Evolutionary conservation across 2,888 invertebrate species (phyloP), one percentile per base, ranked within the genome.

Genomic region (Saturnia japonica): DNA sequence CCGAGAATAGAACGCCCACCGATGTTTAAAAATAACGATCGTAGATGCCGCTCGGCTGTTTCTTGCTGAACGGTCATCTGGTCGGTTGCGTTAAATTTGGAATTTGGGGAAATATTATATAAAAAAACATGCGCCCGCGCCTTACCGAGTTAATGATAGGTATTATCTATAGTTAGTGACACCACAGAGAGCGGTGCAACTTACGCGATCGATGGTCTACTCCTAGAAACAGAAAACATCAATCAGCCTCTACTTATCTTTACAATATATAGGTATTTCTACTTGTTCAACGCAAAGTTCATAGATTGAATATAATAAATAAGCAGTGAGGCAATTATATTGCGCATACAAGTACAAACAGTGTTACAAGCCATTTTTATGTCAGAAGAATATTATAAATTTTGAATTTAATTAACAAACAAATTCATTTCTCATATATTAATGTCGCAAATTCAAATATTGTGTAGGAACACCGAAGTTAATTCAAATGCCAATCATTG

Each of bases 121-220:
- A 40, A 40, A 19, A 19, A 40, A 40, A 82, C 80, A 75, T 83
- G 88, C 92, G 91, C 91, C 88, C 91, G 90, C 85, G 85, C 88
- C 88, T 81, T 80, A 72, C 82, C 74, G 73, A 85, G 92, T 93
- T 91, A 93, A 90, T 91, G 84, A 87, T 86, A 83, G 88, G 82
- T 85, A 75, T 71, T 71, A 71, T 71, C 85, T 87, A 87, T 79
- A 83, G 92, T 94, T 93, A 94, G 93, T 93, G 93, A 93, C 93
- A 94, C 93, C 93, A 93, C 91, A 90, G 87, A 90, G 89, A 93
- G 93, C 93, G 93, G 93, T 93, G 93, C 90, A 90, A 94, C 94
- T 94, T 94, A 94, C 94, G 91, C 91, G 91, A 93, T 94, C 90
- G 94, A 94, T 84, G 94, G 94, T 94, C 94, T 94, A 94, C 94